phyloP scores from a whole-genome alignment of 1,140 invertebrate genomes.

The Drosophila sproati region DNA sequence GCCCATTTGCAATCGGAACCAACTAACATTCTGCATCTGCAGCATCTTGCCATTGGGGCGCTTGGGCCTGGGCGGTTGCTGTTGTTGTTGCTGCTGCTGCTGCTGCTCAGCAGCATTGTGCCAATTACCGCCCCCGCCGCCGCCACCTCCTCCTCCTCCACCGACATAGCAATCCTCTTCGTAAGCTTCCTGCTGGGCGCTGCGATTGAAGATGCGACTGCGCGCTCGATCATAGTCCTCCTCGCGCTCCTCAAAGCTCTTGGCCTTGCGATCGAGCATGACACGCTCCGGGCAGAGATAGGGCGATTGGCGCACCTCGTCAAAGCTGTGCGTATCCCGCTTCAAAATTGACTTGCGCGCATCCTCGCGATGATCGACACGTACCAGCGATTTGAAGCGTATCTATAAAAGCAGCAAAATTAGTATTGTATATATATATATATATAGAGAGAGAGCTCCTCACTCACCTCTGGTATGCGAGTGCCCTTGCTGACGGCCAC shows the following conservation, averaged over 20 bases:
- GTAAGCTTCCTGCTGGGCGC: conserved; percentile 66
- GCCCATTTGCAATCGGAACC: too few relatives aligned
- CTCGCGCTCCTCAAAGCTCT: conserved; percentile 96
- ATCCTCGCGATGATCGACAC: conserved; percentile 87
- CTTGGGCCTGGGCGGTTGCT: conserved; percentile 62
- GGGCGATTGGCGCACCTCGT: conserved; percentile 86
- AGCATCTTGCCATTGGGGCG: conserved; percentile 79
- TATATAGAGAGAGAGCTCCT: not conserved
- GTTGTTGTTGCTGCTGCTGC: conserved; percentile 55
- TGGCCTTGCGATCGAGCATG: conserved; percentile 90
- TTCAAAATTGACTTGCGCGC: conserved; percentile 93
- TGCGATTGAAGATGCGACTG: conserved; percentile 91
- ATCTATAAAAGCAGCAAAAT: conserved; percentile 65
- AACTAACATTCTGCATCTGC: conserved; percentile 78
- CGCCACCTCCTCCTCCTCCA: conserved; percentile 31
- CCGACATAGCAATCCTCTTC: conserved; percentile 65
- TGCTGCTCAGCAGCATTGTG: conserved; percentile 61
- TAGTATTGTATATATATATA: conserved; percentile 3
- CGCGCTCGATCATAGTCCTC: conserved; percentile 93
- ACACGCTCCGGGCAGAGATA: conserved; percentile 86
- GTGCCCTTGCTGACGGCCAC: conserved; percentile 89
- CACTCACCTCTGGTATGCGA: conserved; percentile 87
- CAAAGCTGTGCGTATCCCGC: conserved; percentile 91
- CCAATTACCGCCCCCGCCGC: conserved; percentile 34
- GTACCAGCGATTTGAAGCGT: conserved; percentile 87